phyloP scores from a whole-genome alignment of 1,140 invertebrate genomes.

The Belonocnema kinseyi region DNA sequence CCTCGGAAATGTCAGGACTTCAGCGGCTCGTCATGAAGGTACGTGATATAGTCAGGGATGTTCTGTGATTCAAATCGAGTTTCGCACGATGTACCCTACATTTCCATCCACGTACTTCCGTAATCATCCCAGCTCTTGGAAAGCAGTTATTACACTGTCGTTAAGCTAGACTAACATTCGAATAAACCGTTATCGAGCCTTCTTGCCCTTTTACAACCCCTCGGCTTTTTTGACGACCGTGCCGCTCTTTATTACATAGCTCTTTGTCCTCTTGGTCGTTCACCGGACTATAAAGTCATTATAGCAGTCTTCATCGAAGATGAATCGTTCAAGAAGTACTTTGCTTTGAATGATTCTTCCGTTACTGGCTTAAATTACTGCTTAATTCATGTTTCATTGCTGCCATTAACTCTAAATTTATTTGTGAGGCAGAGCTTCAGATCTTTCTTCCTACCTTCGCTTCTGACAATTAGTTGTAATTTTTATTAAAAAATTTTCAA shows the following conservation, averaged over 20 bases:
- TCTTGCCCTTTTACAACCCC: neutral
- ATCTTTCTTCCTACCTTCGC: too few relatives aligned
- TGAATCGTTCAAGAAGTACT: neutral
- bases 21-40: constrained; percentile 16
- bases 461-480: too few relatives aligned
- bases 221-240: neutral
- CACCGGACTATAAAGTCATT: neutral
- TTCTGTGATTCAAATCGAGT: constrained; percentile 28
- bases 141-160: constrained; percentile 48
- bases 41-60: constrained; percentile 12
- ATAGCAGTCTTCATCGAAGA: neutral
- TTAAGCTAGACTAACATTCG: constrained; percentile 40
- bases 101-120: constrained; percentile 39
- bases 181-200: neutral
- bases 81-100: constrained; percentile 28
- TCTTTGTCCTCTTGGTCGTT: neutral
- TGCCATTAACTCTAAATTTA: too few relatives aligned
- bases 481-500: too few relatives aligned
- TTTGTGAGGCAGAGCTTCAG: too few relatives aligned
- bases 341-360: neutral
- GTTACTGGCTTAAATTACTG: neutral
- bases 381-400: too few relatives aligned
- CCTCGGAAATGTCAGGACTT: constrained; percentile 24
- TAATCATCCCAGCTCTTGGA: constrained; percentile 47
- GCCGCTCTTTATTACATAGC: neutral